Evolutionary conservation across 2,113 vertebrate genomes (phyloP), one percentile per base, ranked within the genome.

Genomic region (Dasyprocta punctata): DNA sequence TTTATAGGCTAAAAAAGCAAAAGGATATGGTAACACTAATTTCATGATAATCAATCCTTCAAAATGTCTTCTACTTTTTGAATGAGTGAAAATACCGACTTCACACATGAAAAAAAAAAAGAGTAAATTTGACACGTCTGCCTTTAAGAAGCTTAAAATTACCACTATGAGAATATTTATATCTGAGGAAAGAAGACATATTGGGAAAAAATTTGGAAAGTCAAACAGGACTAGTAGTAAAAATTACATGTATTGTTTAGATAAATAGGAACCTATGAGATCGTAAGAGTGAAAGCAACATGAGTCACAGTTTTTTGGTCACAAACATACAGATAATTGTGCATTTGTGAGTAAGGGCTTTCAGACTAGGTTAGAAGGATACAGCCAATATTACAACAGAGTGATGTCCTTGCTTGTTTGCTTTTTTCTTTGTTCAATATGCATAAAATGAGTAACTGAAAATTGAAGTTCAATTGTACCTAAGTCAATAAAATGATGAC

Each of bases 401-500:
- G 13, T 19, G 20, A 38, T 60, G 1, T 52, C 4, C 36, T 87
- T 71, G 30, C 26, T 65, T 90, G 14, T 36, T 96, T 92, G 65
- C 30, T 90, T 92, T 97, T 52, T 96, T 49, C 20, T 95, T 63
- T 90, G 24, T 77, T 94, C 78, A 89, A 4, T 13, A 26, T 28
- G 13, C 60, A 90, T 61, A 87, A 84, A 93, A 30, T 33, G 47
- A 90, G 3, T 81, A 77, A 54, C 84, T 90, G 47, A 30, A 87
- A 49, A 86, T 71, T 52, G 58, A 89, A 22, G 49, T 10, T 87
- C 28, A 65, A 3, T 94, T 90, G 77, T 83, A 44, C 67, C 3
- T 28, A 83, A 93, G 52, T 95, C 80, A 80, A 82, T 93, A 89
- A 80, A 77, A 94, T 24, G n/a, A 85, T 65, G 69, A 49, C 47